Evolutionary conservation across 2,797 vertebrate species (phyloP), one percentile per base, ranked within the genome.

Genomic region (Pangasius sanitwongsei): DNA sequence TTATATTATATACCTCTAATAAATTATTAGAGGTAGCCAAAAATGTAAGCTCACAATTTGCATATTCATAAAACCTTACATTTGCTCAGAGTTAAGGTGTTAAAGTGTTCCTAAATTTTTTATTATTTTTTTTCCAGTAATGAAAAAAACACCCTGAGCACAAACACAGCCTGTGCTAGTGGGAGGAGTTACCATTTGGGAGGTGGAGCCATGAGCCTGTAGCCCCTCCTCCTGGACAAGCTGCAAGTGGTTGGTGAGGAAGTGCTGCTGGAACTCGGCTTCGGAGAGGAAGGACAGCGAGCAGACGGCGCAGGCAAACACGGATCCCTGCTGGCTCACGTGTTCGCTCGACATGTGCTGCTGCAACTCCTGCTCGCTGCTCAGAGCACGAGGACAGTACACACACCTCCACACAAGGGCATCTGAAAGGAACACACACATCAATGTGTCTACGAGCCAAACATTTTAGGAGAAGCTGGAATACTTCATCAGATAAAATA

Each of bases 301-400:
- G 25, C 97, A 98, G 87, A 97, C 93, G 69, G 96, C 93, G 2
- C 97, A 98, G 90, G 94, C 91, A 88, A 96, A 96, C 0, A 93
- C 93, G 75, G 89, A 95, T 15, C 93, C 91, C 0, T 91, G 92
- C 91, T 96, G 94, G 92, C 91, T 92, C 55, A 93, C 83, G 83
- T 97, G 97, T 87, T 97, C 93, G 0, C 91, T 95, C 92, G 93
- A 93, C 72, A 95, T 83, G 0, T 97, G 97, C 90, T 95, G 96
- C 94, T 97, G 97, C 92, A 97, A 55, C 6, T 96, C 96, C 25
- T 95, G 97, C 0, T 96, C 95, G 16, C 94, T 96, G 12, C 86
- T 48, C 91, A 97, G 94, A n/a, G 95, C 93, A 0, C 93, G 91
- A 0, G 94, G 92, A 85, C 97, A 97, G 92, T 94, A 95, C 16